Evolutionary conservation across 2,113 vertebrate genomes (phyloP), one percentile per base, ranked within the genome.

Genomic region (Sprattus sprattus): DNA sequence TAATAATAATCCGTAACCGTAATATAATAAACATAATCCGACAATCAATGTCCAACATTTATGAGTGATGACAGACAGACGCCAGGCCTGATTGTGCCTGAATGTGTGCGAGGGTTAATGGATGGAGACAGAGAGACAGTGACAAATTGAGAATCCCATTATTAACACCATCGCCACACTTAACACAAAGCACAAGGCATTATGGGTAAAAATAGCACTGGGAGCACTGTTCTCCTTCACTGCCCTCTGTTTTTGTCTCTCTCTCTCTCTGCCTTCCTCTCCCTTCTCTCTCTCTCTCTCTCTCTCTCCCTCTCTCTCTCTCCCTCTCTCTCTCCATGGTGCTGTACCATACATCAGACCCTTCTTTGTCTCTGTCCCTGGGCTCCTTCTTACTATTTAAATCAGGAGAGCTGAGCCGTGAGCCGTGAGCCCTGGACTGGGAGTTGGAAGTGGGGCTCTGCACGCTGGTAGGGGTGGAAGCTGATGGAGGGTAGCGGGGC

Each of bases 131-230:
- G 9, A 13, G 64, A 11, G 64, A 71, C 25, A 28, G n/a, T 71
- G 64, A 71, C 64, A 25, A 71, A 28, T 71, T 9, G 64, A 3
- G 64, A 71, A 25, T 32, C n/a, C 64, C 25, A 71, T 5, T 7
- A 71, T 71, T 0, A 54, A 9, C 57, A 64, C 4, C 57, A 22
- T 64, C n/a, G 9, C 9, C 25, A 32, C n/a, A 10, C 25, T 71
- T 71, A 71, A 28, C 64, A 71, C n/a, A 4, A 9, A 11, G 10
- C 64, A 71, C 64, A 67, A 4, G 64, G 64, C 64, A 71, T 71
- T 71, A 9, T 71, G 64, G 64, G 64, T 71, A 71, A 71, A 71
- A 25, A 71, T 71, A 71, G 64, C 28, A 28, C 64, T 71, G 64
- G 64, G 64, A 71, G 7, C 6, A 71, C 60, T 25, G 28, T 71